phyloP scores from a whole-genome alignment of 2,888 invertebrate species.

The Biston stratarius region DNA sequence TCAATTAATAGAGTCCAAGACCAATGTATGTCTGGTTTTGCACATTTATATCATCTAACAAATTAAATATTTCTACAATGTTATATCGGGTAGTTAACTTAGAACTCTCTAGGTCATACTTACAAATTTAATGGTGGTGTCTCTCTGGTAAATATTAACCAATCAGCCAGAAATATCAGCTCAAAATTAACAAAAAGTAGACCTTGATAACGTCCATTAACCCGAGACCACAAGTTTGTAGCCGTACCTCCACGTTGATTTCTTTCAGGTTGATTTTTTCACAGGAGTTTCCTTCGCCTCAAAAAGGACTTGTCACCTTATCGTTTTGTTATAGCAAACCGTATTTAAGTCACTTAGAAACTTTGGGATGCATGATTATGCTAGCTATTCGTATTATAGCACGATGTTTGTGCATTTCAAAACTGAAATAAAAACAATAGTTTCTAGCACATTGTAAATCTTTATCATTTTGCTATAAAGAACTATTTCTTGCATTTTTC shows the following conservation, averaged over 20 bases:
- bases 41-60: conserved; percentile 47
- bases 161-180: conserved; percentile 75
- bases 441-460: conserved; percentile 58
- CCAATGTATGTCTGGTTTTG: conserved; percentile 75
- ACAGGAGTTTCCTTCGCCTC: conserved; percentile 35
- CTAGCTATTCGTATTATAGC: conserved; percentile 60
- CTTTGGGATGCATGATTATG: conserved; percentile 60
- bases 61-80: conserved; percentile 47
- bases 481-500: conserved; percentile 56
- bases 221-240: conserved; percentile 83
- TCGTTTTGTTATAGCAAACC: conserved; percentile 44
- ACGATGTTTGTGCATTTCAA: conserved; percentile 68
- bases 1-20: conserved; percentile 58
- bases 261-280: conserved; percentile 75
- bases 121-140: conserved; percentile 73
- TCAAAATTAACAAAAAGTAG: conserved; percentile 81
- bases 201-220: conserved; percentile 80
- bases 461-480: conserved; percentile 57
- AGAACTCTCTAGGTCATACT: conserved; percentile 59
- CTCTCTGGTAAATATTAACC: conserved; percentile 63
- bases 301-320: conserved; percentile 41
- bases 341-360: conserved; percentile 33
- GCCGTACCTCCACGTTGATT: conserved; percentile 74
- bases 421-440: conserved; percentile 40
- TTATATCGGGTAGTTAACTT: conserved; percentile 77